These are phyloP conservation scores for Oxyteleia sp. DNA, from an alignment of 2,888 invertebrate genomes.

Conservation along the genomic window DNA sequence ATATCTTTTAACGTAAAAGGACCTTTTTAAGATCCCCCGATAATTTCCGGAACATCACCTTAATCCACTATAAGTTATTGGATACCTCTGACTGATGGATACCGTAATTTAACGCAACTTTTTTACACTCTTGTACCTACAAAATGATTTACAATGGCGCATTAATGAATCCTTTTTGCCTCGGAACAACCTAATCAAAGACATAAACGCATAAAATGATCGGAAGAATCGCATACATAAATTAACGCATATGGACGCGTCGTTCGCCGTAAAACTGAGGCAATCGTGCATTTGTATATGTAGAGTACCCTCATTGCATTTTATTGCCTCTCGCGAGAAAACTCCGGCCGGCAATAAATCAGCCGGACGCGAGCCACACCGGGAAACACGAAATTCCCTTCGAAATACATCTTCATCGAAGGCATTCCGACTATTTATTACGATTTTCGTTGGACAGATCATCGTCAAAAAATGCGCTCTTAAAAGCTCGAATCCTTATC, in stretches of 20 bases:
- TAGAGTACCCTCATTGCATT: slow-evolving; percentile 37
- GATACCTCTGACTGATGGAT: too few relatives aligned
- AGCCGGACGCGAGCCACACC: not conserved
- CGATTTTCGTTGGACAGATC: slow-evolving; percentile 26
- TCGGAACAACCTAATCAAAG: slow-evolving; percentile 30
- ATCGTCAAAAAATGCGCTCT: too few relatives aligned
- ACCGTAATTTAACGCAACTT: not conserved
- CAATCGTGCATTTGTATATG: slow-evolving; percentile 14
- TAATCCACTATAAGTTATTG: too few relatives aligned
- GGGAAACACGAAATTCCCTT: not conserved
- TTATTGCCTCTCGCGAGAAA: slow-evolving; percentile 24
- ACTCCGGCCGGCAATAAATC: slow-evolving; percentile 33
- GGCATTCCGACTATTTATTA: slow-evolving; percentile 40
- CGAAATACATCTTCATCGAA: not conserved
- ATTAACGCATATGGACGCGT: slow-evolving; percentile 29
- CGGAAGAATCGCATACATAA: slow-evolving; percentile 25
- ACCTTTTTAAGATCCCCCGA: too few relatives aligned
- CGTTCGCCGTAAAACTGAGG: slow-evolving; percentile 8
- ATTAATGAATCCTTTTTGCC: slow-evolving; percentile 18
- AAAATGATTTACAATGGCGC: slow-evolving; percentile 16
- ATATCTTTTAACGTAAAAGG: too few relatives aligned
- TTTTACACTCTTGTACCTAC: not conserved
- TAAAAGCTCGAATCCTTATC: too few relatives aligned
- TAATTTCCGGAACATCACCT: too few relatives aligned
- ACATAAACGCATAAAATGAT: slow-evolving; percentile 37